These are phyloP conservation scores for Cryptocephalus moraei DNA, from an alignment of 2,888 invertebrate genomes.

Conservation along the genomic window DNA sequence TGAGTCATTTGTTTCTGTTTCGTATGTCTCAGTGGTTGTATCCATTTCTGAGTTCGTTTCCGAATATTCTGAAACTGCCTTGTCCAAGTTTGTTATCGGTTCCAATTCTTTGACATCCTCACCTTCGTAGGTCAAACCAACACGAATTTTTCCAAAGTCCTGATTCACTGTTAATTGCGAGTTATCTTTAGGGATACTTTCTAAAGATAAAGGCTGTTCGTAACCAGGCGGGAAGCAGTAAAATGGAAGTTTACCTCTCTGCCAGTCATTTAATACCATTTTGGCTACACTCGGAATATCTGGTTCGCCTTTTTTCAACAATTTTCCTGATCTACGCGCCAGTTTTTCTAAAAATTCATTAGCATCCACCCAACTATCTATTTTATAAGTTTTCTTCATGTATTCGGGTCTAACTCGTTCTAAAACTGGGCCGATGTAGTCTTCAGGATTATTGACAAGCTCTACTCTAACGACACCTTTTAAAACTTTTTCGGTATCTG, in stretches of 20 bases:
- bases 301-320: slow-evolving; percentile 95
- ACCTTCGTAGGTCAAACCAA: slow-evolving; percentile 41
- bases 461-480: slow-evolving; percentile 98
- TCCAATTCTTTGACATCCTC: slow-evolving; percentile 51
- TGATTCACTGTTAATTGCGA: slow-evolving; percentile 54
- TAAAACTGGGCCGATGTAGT: slow-evolving; percentile 81
- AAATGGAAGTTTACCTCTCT: slow-evolving; percentile 93
- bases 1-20: slow-evolving; percentile 8
- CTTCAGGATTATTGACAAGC: slow-evolving; percentile 86
- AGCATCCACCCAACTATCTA: slow-evolving; percentile 68
- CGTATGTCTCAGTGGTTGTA: slow-evolving; percentile 7
- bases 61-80: slow-evolving; percentile 27
- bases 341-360: slow-evolving; percentile 88
- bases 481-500: slow-evolving; percentile 87
- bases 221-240: slow-evolving; percentile 82
- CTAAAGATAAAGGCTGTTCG: slow-evolving; percentile 50
- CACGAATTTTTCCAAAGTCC: slow-evolving; percentile 73
- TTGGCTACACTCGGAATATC: slow-evolving; percentile 80
- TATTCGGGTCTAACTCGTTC: slow-evolving; percentile 84
- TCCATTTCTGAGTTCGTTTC: slow-evolving; percentile 38
- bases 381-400: slow-evolving; percentile 80
- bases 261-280: slow-evolving; percentile 98
- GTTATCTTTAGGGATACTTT: slow-evolving; percentile 23
- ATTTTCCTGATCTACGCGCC: slow-evolving; percentile 76
- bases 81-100: slow-evolving; percentile 29